A percentile compares a stretch with the other conserved stretches of the same genome.
These are phyloP conservation scores for Orchesellides sinensis DNA, from an alignment of 2,888 invertebrate species.

Conservation along the genomic window DNA sequence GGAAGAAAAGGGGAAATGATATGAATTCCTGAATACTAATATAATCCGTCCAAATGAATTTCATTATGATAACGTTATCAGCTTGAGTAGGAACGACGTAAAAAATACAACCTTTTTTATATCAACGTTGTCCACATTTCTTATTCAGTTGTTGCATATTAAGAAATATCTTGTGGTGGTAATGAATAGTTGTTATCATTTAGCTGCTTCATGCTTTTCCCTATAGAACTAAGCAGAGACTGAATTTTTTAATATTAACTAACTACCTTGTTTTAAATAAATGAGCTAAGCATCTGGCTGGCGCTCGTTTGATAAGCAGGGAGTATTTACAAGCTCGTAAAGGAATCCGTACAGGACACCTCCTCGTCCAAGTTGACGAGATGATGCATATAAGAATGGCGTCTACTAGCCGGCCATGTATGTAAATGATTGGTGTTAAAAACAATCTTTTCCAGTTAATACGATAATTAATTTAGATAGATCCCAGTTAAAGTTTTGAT, in stretches of 20 bases:
- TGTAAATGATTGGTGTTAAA: neutral
- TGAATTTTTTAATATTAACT: constrained; percentile 57
- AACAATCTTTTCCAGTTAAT: neutral
- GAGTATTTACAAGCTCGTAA: constrained; percentile 58
- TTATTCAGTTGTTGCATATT: neutral
- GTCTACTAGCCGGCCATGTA: neutral
- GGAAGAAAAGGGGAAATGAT: constrained; percentile 55
- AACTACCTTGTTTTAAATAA: constrained; percentile 64
- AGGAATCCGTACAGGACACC: constrained; percentile 29
- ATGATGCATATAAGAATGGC: too few relatives aligned
- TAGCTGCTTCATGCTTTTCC: too few relatives aligned
- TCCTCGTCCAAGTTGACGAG: constrained; percentile 6
- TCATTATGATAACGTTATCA: constrained; percentile 68
- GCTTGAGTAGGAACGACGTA: constrained; percentile 30
- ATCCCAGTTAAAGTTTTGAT: too few relatives aligned
- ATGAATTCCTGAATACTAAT: constrained; percentile 66
- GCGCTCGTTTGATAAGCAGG: constrained; percentile 64
- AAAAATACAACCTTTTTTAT: constrained; percentile 24
- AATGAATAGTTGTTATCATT: neutral
- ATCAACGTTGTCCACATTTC: constrained; percentile 13
- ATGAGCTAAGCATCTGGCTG: constrained; percentile 69
- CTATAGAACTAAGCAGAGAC: neutral
- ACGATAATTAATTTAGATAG: too few relatives aligned
- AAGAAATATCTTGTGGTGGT: neutral
- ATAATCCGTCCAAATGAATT: constrained; percentile 66